Conservation (phyloP, 2,888 invertebrate genomes). For the Ditylenchus weischeri region DNA sequence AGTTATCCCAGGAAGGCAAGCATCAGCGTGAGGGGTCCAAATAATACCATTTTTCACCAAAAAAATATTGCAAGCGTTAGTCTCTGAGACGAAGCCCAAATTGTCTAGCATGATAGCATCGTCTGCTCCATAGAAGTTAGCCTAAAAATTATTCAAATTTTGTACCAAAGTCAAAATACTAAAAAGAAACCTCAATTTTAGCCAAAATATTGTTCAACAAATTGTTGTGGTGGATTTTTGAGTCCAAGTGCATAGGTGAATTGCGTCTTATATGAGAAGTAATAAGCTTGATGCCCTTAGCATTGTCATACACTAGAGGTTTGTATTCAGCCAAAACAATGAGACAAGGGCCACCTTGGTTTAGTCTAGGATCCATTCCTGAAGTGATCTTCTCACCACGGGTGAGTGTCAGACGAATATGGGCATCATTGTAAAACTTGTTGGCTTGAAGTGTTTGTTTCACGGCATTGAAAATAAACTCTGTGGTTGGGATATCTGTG, state of each 20-base stretch:
- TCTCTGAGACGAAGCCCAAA: conserved; percentile 5
- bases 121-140: conserved; percentile 1
- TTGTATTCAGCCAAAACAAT: conserved; percentile 11
- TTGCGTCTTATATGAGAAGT: conserved; percentile 9
- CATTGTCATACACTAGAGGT: conserved; percentile 2
- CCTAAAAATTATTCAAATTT: neutral
- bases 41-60: neutral
- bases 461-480: neutral
- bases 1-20: neutral
- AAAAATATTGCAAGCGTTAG: conserved; percentile 7
- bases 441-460: conserved; percentile 4
- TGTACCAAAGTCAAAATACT: too few species aligned
- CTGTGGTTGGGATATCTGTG: neutral
- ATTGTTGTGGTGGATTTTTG: conserved; percentile 10
- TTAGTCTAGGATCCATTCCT: neutral
- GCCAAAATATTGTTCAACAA: conserved; percentile 8
- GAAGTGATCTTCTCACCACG: conserved; percentile 5
- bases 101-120: conserved; percentile 8
- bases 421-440: conserved; percentile 3
- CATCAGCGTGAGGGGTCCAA: conserved; percentile 1
- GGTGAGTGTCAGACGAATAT: conserved; percentile 1
- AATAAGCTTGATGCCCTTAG: neutral
- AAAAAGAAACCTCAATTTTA: neutral
- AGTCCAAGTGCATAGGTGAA: conserved; percentile 11
- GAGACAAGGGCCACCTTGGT: neutral